phyloP scores from a whole-genome alignment of 2,797 vertebrate species.

The Xyrichtys novacula region DNA sequence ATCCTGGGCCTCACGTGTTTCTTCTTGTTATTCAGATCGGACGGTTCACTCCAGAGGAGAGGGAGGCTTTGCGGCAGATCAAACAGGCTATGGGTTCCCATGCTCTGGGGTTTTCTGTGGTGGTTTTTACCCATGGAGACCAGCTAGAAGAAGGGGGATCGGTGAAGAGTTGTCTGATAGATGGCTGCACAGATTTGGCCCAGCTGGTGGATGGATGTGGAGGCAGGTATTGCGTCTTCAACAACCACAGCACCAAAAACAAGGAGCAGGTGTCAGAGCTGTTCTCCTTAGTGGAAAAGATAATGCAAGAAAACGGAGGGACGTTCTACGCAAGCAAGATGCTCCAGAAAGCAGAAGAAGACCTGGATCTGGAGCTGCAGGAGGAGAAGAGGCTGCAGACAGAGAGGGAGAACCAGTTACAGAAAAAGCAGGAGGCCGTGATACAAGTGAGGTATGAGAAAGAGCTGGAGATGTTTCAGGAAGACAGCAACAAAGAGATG shows the following conservation, averaged over 20 bases:
- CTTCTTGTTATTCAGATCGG: slow-evolving; percentile 70
- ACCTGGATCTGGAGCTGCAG: slow-evolving; percentile 36
- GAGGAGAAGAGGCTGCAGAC: slow-evolving; percentile 37
- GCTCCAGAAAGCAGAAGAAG: slow-evolving; percentile 59
- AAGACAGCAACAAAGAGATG: slow-evolving; percentile 37
- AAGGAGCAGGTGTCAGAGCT: slow-evolving; percentile 67
- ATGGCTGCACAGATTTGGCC: slow-evolving; percentile 47
- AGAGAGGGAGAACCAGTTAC: slow-evolving; percentile 39
- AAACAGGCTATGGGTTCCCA: slow-evolving; percentile 64
- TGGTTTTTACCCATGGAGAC: slow-evolving; percentile 77
- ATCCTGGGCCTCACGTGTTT: slow-evolving; percentile 71
- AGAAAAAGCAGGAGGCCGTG: slow-evolving; percentile 41
- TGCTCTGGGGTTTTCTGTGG: slow-evolving; percentile 63
- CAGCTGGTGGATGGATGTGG: slow-evolving; percentile 64
- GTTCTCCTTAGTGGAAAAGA: slow-evolving; percentile 55
- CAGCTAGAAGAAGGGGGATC: slow-evolving; percentile 52
- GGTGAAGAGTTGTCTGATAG: slow-evolving; percentile 55
- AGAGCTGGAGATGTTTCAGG: slow-evolving; percentile 49
- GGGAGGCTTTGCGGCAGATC: slow-evolving; percentile 52
- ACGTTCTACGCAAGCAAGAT: slow-evolving; percentile 54
- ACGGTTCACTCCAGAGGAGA: slow-evolving; percentile 71
- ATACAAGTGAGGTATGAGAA: slow-evolving; percentile 54
- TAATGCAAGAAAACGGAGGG: slow-evolving; percentile 49
- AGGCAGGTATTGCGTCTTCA: slow-evolving; percentile 73
- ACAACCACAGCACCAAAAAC: slow-evolving; percentile 61